These are phyloP conservation scores for Lamellibrachia luymesi DNA, from an alignment of 1,140 invertebrate genomes.

Conservation along the genomic window DNA sequence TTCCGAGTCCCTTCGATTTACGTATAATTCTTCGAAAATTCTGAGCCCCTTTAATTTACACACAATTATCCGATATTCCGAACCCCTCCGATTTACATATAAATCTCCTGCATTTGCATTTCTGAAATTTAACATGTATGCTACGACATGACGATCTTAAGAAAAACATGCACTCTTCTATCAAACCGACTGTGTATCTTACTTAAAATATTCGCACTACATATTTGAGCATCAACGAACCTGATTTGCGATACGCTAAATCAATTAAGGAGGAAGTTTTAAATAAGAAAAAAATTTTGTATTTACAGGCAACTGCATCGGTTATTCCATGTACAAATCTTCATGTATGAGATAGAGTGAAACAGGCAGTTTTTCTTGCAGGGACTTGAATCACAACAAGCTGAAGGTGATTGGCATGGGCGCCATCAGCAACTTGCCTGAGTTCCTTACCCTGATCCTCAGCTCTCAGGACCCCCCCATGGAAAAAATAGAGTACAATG, in stretches of 20 bases:
- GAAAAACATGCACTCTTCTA: neutral
- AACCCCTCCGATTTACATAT: neutral
- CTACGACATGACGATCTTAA: neutral
- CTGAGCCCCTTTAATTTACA: neutral
- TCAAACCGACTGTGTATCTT: neutral
- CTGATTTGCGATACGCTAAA: too few species aligned
- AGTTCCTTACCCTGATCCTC: conserved; percentile 30
- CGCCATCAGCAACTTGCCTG: conserved; percentile 31
- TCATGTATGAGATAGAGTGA: neutral
- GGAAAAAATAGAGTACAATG: conserved; percentile 33
- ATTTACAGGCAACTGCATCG: too few species aligned
- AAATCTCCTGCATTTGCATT: neutral
- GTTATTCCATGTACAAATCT: neutral
- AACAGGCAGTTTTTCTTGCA: neutral
- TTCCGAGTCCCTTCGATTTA: too few species aligned
- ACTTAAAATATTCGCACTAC: too few species aligned
- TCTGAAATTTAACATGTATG: neutral
- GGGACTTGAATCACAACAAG: conserved; percentile 18
- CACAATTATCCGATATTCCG: neutral
- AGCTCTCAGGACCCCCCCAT: conserved; percentile 31
- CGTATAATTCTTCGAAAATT: too few species aligned
- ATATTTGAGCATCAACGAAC: too few species aligned
- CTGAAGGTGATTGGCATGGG: conserved; percentile 27
- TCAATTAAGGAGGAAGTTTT: neutral
- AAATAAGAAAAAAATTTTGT: neutral